Base-by-base conservation (phyloP, 2,888 invertebrate species). In the Toxonevra muliebris region DNA sequence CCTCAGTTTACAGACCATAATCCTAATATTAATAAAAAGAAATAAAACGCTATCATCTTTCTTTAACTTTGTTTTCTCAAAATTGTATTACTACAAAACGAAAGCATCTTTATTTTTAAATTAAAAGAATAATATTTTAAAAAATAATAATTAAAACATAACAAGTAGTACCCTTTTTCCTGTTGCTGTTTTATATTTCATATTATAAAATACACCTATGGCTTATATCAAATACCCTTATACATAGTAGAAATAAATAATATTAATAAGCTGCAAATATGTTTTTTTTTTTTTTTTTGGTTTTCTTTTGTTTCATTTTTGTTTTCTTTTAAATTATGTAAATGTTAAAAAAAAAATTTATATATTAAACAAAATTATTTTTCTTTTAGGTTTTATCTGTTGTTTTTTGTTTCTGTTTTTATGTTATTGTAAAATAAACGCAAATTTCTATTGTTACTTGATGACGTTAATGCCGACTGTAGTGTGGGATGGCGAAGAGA, bases 181-280 rank as follows among this genome's bases (percentile, higher is more conserved):
- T 59, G 65, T 57, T 65, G 65, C 59, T 65, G 58, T 59, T 65
- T 59, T 13, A 59, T 59, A 52, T 53, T 50, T 59, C 53, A 65
- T 65, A 59, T 58, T 17, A 43, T 41, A 19, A 30, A 41, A 57
- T 65, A 65, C 52, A 59, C 30, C 65, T 65, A 65, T 52, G 65
- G 52, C 65, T 65, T 52, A 65, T 59, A 58, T 52, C 65, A 65
- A 65, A 59, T 65, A 65, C 52, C 59, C 65, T 65, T 65, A 65
- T 65, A 65, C 20, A 57, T 65, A 65, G 41, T 45, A 58, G 57
- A 58, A 65, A 48, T 42, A 63, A 48, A 43, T 52, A 20, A 15
- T 59, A 65, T 30, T 30, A 59, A 59, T 59, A 59, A 30, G 48
- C 41, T 57, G 30, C 55, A 48, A 54, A 63, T 17, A 17, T 11